Percentiles rank a stretch among this genome's conserved stretches.
These are phyloP conservation scores for Thrips palmi DNA, from an alignment of 1,140 invertebrate genomes.

Conservation along the genomic window DNA sequence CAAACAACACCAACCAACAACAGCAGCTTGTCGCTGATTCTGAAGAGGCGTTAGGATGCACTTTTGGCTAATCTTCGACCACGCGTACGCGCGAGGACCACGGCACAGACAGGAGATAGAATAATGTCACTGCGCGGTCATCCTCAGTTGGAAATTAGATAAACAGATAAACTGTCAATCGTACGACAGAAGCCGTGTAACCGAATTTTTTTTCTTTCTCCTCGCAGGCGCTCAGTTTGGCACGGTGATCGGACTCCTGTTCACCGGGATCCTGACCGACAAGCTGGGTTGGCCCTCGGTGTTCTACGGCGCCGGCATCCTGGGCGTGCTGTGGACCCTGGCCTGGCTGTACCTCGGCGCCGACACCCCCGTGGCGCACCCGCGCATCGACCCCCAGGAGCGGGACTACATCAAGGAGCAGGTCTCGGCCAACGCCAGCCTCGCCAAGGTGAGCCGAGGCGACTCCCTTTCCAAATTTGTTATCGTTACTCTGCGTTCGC, in stretches of 20 bases:
- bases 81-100: background rate
- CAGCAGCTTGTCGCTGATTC: background rate
- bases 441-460: too few species aligned
- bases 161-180: too few species aligned
- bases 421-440: too few species aligned
- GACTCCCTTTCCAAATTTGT: too few species aligned
- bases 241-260: conserved; percentile 19
- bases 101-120: too few species aligned
- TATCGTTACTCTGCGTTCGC: too few species aligned
- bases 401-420: conserved; percentile 15
- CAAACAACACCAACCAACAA: background rate
- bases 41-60: background rate
- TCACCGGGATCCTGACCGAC: conserved; percentile 15
- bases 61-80: background rate
- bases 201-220: conserved; percentile 22
- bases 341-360: conserved; percentile 41
- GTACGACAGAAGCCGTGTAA: background rate
- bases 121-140: too few species aligned
- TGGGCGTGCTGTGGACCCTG: conserved; percentile 36
- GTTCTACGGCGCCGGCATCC: conserved; percentile 53
- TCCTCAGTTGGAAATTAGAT: too few species aligned
- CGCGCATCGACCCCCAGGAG: conserved; percentile 36
- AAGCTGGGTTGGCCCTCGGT: conserved; percentile 52
- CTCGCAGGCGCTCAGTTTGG: conserved; percentile 27
- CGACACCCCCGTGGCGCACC: conserved; percentile 38